These are phyloP conservation scores for Oncorhynchus mykiss DNA, from an alignment of 2,113 vertebrate genomes.

Conservation along the genomic window DNA sequence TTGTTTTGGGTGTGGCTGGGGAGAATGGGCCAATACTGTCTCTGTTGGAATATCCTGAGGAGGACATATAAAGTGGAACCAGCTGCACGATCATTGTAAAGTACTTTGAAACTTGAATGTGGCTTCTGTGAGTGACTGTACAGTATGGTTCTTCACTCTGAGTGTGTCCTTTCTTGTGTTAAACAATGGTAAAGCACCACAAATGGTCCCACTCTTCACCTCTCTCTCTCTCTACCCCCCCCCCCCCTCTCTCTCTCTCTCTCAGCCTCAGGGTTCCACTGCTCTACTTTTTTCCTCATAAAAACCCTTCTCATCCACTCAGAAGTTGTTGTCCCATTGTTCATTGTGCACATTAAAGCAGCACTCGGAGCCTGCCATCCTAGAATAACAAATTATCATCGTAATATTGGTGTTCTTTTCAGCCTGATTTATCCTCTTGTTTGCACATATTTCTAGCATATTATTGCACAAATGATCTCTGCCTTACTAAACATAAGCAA, in stretches of 20 bases:
- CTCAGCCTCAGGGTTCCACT: neutral
- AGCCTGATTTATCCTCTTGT: neutral
- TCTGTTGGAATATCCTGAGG: neutral
- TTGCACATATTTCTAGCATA: neutral
- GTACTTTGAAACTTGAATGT: conserved; percentile 2
- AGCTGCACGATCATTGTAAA: neutral
- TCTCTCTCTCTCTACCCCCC: neutral
- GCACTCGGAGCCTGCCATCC: neutral
- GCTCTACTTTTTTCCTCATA: neutral
- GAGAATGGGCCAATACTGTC: neutral
- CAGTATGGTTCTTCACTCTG: conserved; percentile 1
- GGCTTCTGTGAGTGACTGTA: neutral
- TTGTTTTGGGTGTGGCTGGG: neutral
- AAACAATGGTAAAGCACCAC: neutral
- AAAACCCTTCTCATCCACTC: neutral
- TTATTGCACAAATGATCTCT: neutral
- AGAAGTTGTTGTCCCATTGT: conserved; percentile 3
- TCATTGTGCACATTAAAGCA: conserved; percentile 5
- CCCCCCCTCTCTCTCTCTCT: neutral
- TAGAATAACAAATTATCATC: neutral
- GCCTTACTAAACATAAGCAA: neutral
- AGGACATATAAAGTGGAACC: neutral
- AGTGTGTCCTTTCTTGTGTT: neutral
- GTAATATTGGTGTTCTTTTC: neutral
- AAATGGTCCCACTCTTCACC: no score